phyloP scores from a whole-genome alignment of 2,888 invertebrate genomes.

The Eupsilia transversa region DNA sequence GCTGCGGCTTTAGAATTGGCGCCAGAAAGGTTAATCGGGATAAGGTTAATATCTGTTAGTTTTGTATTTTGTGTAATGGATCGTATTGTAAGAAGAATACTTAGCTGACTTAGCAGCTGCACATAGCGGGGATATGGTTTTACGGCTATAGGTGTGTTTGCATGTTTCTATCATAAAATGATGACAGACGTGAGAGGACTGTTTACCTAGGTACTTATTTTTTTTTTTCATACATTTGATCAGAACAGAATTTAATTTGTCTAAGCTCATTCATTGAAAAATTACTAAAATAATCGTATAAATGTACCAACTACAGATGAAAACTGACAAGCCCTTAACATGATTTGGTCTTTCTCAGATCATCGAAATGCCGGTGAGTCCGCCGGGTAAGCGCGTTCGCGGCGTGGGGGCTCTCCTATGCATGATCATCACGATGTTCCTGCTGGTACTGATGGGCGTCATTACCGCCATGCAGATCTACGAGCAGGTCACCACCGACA shows the following conservation, averaged over 20 bases:
- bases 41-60: conserved; percentile 46
- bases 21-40: conserved; percentile 32
- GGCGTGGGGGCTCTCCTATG: conserved; percentile 79
- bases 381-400: conserved; percentile 40
- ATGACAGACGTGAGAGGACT: not conserved
- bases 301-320: not conserved
- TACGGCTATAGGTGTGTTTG: conserved; percentile 10
- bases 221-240: not conserved
- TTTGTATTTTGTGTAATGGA: conserved; percentile 28
- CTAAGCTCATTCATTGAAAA: not conserved
- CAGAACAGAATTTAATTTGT: not conserved
- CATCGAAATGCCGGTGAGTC: conserved; percentile 83
- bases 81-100: conserved; percentile 18
- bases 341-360: conserved; percentile 68
- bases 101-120: conserved; percentile 27
- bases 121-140: conserved; percentile 12
- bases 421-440: conserved; percentile 92
- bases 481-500: conserved; percentile 91
- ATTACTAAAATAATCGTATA: not conserved
- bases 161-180: conserved; percentile 3
- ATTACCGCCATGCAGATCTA: conserved; percentile 94
- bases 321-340: not conserved
- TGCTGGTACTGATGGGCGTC: conserved; percentile 93
- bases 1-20: conserved; percentile 43
- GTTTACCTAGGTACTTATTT: not conserved